Conservation (phyloP, 2,888 invertebrate genomes). For the Esperia sulphurella region DNA sequence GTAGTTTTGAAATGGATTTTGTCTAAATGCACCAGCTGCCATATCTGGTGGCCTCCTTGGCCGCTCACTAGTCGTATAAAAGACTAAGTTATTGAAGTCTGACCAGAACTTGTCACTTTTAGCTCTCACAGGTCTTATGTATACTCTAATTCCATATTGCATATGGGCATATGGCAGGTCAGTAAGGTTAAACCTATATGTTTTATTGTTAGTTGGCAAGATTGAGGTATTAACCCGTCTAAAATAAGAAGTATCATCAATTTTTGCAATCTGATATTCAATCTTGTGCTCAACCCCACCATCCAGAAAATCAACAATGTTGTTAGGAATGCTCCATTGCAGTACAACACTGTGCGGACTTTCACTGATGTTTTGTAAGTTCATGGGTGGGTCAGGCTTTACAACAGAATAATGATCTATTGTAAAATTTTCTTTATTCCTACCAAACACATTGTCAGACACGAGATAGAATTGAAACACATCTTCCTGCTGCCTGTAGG, state of each 20-base stretch:
- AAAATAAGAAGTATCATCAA: constrained; percentile 59
- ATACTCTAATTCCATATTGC: constrained; percentile 85
- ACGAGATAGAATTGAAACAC: constrained; percentile 79
- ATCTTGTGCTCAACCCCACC: constrained; percentile 62
- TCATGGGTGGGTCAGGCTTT: constrained; percentile 51
- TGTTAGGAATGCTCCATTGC: constrained; percentile 56
- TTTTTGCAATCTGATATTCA: constrained; percentile 70
- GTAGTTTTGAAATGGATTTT: constrained; percentile 69
- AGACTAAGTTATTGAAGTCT: constrained; percentile 77
- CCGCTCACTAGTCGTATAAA: constrained; percentile 79
- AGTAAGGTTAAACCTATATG: constrained; percentile 65
- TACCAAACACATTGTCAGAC: constrained; percentile 82
- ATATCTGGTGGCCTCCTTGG: constrained; percentile 85
- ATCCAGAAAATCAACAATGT: constrained; percentile 49
- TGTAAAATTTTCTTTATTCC: constrained; percentile 61
- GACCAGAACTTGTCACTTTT: constrained; percentile 84
- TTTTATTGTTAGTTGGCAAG: constrained; percentile 50
- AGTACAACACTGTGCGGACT: constrained; percentile 56
- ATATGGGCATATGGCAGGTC: constrained; percentile 82
- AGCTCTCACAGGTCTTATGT: constrained; percentile 78
- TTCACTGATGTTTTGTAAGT: constrained; percentile 40
- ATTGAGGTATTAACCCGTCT: constrained; percentile 56
- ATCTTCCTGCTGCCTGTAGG: constrained; percentile 66
- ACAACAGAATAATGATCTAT: constrained; percentile 80
- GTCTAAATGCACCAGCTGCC: constrained; percentile 86